Evolutionary conservation across 2,797 vertebrate genomes (phyloP).

Genomic region (Amphiprion clarkii): DNA sequence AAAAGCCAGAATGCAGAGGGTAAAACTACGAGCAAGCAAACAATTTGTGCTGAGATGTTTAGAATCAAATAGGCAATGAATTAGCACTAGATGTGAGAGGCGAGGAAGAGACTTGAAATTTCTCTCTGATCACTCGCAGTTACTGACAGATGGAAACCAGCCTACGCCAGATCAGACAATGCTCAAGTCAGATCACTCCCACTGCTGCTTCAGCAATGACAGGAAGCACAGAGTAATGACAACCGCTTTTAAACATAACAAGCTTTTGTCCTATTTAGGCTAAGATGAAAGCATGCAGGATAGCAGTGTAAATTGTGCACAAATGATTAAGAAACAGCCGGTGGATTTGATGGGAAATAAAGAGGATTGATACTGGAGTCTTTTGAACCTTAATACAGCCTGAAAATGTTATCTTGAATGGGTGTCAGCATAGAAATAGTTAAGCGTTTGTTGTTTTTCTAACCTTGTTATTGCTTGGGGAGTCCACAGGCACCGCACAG

Average conservation of each 20-base stretch:
- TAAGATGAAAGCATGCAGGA: constrained; percentile 57
- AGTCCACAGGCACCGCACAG: constrained; percentile 18
- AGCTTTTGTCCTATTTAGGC: constrained; percentile 69
- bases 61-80: constrained; percentile 57
- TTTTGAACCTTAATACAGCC: constrained; percentile 29
- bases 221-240: constrained; percentile 66
- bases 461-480: constrained; percentile 49
- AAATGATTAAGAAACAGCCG: constrained; percentile 48
- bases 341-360: constrained; percentile 44
- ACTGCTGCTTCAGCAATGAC: constrained; percentile 66
- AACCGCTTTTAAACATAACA: constrained; percentile 65
- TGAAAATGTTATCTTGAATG: constrained; percentile 17
- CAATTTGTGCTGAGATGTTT: constrained; percentile 61
- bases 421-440: constrained; percentile 35
- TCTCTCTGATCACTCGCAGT: constrained; percentile 65
- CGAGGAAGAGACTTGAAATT: constrained; percentile 42
- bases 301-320: constrained; percentile 30
- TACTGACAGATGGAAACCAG: constrained; percentile 78
- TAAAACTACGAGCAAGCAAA: constrained; percentile 36
- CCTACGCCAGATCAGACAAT: constrained; percentile 74
- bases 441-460: constrained; percentile 50
- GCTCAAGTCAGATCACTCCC: constrained; percentile 71
- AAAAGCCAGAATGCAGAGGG: constrained; percentile 44
- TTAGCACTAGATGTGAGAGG: constrained; percentile 52
- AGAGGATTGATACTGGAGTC: constrained; percentile 33